Evolutionary conservation across 1,140 invertebrate species (phyloP), one percentile per base, ranked within the genome.

Genomic region (Drosophila cardini): DNA sequence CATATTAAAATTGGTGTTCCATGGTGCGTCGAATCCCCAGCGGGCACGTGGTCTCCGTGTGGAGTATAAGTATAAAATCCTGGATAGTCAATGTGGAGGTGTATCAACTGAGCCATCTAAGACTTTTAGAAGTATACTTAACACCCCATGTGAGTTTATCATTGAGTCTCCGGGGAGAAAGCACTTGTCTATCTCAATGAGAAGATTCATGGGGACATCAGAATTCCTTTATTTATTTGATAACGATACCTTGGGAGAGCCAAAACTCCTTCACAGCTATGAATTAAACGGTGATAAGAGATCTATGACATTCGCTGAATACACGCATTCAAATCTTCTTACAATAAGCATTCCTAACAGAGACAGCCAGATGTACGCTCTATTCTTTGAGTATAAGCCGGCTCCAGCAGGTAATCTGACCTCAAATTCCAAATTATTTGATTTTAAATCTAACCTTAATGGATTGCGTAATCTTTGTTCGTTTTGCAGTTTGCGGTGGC

Each of bases 401-500:
- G 4, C 15, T 7, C 2, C 11, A 1, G 13, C 10, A 57, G 63
- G 79, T 82, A 46, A 18, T 2, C 6, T 43, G 10, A 58, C 21
- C 8, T 36, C 2, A 21, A 4, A 4, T 26, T 26, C 21, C 2
- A 21, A 4, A 4, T 26, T 26, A 26, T 26, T 26, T 18, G 0
- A 40, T 40, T n/a, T n/a, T 5, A 1, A 4, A n/a, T 6, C 3
- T 43, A 10, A 30, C n/a, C n/a, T 21, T 3, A 18, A 2, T 18
- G 4, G 21, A 2, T 6, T 15, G 0, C 9, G n/a, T 11, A 34
- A 21, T 2, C 2, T n/a, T 13, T 32, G 2, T 65, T 21, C 1
- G 13, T 40, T 26, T 42, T 93, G 69, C 80, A 94, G 94, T 93
- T 43, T 98, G 97, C 92, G 96, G 96, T 10, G 96, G 96, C 8